These are phyloP conservation scores for Cantharis nigra DNA, from an alignment of 2,888 invertebrate species.

Conservation along the genomic window DNA sequence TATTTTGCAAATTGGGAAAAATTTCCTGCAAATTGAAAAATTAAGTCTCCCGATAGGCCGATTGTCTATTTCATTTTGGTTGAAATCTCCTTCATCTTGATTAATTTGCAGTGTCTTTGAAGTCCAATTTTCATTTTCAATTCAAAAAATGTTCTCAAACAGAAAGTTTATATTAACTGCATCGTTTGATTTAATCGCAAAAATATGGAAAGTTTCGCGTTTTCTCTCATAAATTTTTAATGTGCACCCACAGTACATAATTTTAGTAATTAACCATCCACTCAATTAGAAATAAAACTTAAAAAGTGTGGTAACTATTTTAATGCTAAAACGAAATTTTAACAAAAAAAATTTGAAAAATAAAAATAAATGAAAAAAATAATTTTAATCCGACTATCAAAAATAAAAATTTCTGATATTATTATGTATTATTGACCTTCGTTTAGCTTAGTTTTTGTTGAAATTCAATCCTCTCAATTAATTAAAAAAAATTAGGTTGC, in stretches of 20 bases:
- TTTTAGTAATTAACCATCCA: neutral
- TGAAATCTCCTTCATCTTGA: too few species aligned
- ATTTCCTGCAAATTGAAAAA: too few species aligned
- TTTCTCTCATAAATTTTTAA: neutral
- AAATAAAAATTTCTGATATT: too few species aligned
- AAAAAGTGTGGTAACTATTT: too few species aligned
- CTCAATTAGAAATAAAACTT: neutral
- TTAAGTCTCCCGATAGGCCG: neutral
- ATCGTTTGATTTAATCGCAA: neutral
- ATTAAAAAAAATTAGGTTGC: neutral
- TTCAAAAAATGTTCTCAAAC: neutral
- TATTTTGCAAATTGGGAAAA: too few species aligned
- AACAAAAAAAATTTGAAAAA: too few species aligned
- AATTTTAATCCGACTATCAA: too few species aligned
- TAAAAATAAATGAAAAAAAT: too few species aligned
- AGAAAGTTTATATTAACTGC: neutral
- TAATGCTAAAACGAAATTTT: too few species aligned
- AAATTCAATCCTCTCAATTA: neutral
- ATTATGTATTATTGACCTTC: too few species aligned
- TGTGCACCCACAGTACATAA: neutral
- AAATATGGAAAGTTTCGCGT: neutral
- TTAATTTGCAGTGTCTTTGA: neutral
- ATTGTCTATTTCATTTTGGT: too few species aligned
- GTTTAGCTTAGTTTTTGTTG: too few species aligned
- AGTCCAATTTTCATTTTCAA: neutral